A percentile compares a stretch with the other conserved stretches of the same genome.
Evolutionary conservation across 2,797 vertebrate genomes (phyloP).

Genomic region (Pipistrellus nathusii): DNA sequence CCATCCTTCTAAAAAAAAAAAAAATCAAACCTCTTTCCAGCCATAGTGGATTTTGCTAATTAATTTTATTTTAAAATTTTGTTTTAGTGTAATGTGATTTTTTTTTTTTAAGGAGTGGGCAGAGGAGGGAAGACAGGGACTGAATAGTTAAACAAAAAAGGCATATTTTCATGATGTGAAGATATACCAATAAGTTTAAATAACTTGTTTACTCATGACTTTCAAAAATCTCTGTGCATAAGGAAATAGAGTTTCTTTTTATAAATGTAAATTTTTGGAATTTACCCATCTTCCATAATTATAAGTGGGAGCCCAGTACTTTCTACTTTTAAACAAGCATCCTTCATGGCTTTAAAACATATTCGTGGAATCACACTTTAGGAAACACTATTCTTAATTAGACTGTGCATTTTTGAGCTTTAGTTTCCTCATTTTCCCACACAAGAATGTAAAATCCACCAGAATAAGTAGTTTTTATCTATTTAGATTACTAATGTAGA

Average conservation of each 20-base stretch:
- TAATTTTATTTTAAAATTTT: background rate
- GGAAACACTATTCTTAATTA: background rate
- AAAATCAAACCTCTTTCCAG: background rate
- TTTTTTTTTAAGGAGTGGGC: background rate
- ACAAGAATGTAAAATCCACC: background rate
- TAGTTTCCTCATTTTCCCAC: background rate
- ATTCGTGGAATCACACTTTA: background rate
- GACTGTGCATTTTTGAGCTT: background rate
- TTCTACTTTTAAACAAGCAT: background rate
- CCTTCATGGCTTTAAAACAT: background rate
- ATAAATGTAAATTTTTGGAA: background rate
- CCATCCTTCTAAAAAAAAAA: background rate
- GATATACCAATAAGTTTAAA: background rate
- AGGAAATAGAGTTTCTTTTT: background rate
- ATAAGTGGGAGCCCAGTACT: background rate
- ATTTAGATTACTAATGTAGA: background rate
- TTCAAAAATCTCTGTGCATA: background rate
- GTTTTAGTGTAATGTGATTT: background rate
- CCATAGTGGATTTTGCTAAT: background rate
- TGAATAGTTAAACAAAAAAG: background rate
- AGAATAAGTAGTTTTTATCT: background rate
- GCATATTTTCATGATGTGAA: background rate
- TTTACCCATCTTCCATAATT: background rate
- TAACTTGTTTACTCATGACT: background rate
- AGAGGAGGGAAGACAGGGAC: background rate